A percentile compares a stretch with the other conserved stretches of the same genome.
These are phyloP conservation scores for Myotis yumanensis DNA, from an alignment of 2,113 vertebrate genomes.

Conservation along the genomic window DNA sequence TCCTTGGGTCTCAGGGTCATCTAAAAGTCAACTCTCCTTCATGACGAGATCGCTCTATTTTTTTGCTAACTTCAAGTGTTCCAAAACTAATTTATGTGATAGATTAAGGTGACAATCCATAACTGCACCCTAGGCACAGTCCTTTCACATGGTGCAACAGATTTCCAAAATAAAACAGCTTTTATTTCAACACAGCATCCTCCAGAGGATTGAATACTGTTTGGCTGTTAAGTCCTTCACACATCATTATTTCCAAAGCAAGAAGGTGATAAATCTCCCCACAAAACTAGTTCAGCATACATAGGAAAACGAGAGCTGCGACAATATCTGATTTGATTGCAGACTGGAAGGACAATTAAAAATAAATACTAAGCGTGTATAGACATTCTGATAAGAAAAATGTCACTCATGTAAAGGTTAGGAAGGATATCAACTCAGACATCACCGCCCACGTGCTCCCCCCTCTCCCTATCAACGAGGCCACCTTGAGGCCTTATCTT, in stretches of 20 bases:
- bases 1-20: background rate
- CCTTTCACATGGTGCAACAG: slow-evolving; percentile 50
- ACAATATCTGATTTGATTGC: background rate
- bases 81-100: slow-evolving; percentile 65
- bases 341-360: background rate
- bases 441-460: rapidly evolving
- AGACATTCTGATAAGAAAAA: background rate
- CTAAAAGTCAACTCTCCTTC: slow-evolving; percentile 29
- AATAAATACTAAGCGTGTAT: background rate
- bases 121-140: slow-evolving; percentile 55
- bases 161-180: slow-evolving; percentile 71
- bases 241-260: slow-evolving; percentile 56
- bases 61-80: slow-evolving; percentile 47
- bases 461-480: rapidly evolving
- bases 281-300: slow-evolving; percentile 15
- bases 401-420: background rate
- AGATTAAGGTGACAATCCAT: slow-evolving; percentile 62
- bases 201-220: background rate
- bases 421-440: background rate
- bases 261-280: slow-evolving; percentile 50
- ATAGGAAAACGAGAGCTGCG: background rate
- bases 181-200: slow-evolving; percentile 50
- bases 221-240: slow-evolving; percentile 62
- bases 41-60: slow-evolving; percentile 50
- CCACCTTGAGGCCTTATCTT: background rate